phyloP scores from a whole-genome alignment of 1,140 invertebrate species.

The Drosophila punjabiensis region DNA sequence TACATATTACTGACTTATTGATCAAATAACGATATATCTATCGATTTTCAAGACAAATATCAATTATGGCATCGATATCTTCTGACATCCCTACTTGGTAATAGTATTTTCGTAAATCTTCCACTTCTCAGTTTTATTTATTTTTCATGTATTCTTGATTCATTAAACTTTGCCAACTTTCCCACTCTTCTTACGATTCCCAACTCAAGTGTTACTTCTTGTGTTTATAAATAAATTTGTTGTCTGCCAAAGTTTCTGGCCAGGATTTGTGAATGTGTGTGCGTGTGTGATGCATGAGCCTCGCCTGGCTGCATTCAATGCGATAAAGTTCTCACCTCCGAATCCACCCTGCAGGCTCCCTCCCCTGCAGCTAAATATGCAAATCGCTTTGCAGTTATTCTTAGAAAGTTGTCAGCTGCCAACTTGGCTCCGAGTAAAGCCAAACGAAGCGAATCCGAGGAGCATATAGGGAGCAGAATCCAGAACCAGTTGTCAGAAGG shows the following conservation, averaged over 20 bases:
- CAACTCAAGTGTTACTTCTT: conserved; percentile 61
- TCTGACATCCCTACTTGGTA: not conserved
- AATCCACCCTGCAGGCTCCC: not conserved
- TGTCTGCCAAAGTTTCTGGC: conserved; percentile 75
- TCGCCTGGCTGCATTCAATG: conserved; percentile 61
- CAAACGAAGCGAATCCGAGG: conserved; percentile 58
- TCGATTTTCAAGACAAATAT: not conserved
- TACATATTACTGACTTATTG: not conserved
- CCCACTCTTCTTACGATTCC: not conserved
- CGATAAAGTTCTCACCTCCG: conserved; percentile 65
- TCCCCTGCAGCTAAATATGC: conserved; percentile 67
- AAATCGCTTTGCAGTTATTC: conserved; percentile 83
- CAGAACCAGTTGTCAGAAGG: conserved; percentile 10
- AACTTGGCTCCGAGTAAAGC: conserved; percentile 33
- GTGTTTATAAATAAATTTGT: conserved; percentile 76
- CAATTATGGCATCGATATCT: not conserved
- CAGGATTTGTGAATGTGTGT: conserved; percentile 59
- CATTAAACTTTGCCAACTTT: conserved; percentile 1
- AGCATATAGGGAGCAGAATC: conserved; percentile 32
- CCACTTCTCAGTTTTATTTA: not conserved
- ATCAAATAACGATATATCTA: not conserved
- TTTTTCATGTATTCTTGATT: not conserved
- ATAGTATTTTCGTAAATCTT: not conserved
- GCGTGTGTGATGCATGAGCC: conserved; percentile 47
- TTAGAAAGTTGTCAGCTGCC: conserved; percentile 80